Evolutionary conservation across 2,113 vertebrate genomes (phyloP), one percentile per base, ranked within the genome.

Genomic region (Theropithecus gelada): DNA sequence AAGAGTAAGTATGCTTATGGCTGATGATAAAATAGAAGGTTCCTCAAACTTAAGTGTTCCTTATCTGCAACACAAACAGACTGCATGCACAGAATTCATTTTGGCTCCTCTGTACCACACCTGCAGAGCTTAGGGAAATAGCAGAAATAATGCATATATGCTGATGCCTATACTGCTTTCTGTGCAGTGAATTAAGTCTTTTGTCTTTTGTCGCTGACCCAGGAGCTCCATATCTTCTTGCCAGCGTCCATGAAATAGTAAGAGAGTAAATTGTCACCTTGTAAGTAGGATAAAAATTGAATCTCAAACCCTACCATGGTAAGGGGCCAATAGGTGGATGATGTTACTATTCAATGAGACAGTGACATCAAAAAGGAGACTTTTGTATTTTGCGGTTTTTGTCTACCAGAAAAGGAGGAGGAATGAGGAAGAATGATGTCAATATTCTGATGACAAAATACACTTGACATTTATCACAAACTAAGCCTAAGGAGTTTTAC

Each of bases 21-120:
- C 13, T 92, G 43, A 94, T 35, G 40, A 91, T 27, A 72, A 66
- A 93, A 75, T 0, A n/a, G 8, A 59, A 27, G 4, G 45, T 59
- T 66, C 59, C 72, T 90, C 88, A 94, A 95, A 86, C 72, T 90
- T 38, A 75, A 75, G 45, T 55, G 12, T 73, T 86, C 85, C 50
- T 83, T 43, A 73, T 22, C 57, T 89, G 22, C 16, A 70, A 76
- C 27, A 57, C 7, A 90, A 76, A 70, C 13, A n/a, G 25, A 90
- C 40, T 55, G 6, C 4, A 23, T 8, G 93, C 11, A 52, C 0
- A 79, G 70, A 20, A 59, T 50, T 52, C 75, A 80, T 79, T 48
- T 48, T 11, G 48, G 52, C 17, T 18, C 48, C 43, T 73, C 43
- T 68, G n/a, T 6, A 50, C 55, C 55, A 32, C 30, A 43, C 43